Conservation (phyloP, 2,888 invertebrate species). For the Cosmorhoe ocellata region DNA sequence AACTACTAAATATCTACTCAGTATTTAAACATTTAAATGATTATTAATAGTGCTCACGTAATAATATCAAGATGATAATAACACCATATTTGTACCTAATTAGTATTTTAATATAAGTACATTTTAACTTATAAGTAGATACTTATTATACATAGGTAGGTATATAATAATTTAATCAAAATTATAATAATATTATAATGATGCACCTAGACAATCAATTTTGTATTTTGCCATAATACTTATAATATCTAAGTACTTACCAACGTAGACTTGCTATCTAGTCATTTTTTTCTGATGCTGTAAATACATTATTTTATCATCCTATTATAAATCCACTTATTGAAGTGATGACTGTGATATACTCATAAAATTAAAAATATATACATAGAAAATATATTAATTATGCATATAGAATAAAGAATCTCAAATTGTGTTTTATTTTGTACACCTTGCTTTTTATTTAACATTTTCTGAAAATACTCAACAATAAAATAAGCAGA, state of each 20-base stretch:
- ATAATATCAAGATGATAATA: slow-evolving; percentile 28
- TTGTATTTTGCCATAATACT: slow-evolving; percentile 29
- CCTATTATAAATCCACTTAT: slow-evolving; percentile 71
- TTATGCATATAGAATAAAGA: slow-evolving; percentile 65
- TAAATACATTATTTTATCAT: slow-evolving; percentile 34
- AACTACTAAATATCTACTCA: no score
- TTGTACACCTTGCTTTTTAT: neutral
- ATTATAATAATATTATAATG: slow-evolving; percentile 29
- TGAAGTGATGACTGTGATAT: slow-evolving; percentile 82
- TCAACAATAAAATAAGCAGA: no score
- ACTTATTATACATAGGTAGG: no score
- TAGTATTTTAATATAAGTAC: slow-evolving; percentile 1
- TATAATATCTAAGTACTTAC: no score
- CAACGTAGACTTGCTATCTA: slow-evolving; percentile 20
- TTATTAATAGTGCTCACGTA: slow-evolving; percentile 21
- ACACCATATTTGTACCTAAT: slow-evolving; percentile 18
- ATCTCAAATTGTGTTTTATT: slow-evolving; percentile 40
- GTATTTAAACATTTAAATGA: neutral
- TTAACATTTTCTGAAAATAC: no score
- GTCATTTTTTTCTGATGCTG: slow-evolving; percentile 38
- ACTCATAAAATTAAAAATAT: slow-evolving; percentile 64
- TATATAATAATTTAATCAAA: no score
- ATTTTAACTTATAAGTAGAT: neutral
- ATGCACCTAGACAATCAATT: slow-evolving; percentile 37
- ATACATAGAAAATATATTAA: slow-evolving; percentile 59